phyloP scores from a whole-genome alignment of 35 echinoderm and acorn worm genomes.

The Heliocidaris tuberculata region DNA sequence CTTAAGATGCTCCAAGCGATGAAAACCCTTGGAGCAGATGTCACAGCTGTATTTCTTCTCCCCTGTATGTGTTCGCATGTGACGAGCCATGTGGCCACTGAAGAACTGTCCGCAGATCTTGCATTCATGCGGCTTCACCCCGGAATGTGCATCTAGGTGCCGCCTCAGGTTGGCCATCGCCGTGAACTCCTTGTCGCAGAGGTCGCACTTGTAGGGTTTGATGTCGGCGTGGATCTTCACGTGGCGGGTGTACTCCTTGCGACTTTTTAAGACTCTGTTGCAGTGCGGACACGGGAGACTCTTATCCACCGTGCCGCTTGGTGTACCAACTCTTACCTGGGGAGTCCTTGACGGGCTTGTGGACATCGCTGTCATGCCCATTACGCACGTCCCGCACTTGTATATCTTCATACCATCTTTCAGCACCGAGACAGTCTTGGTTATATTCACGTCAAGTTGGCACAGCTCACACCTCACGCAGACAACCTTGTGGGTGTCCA shows the following conservation, averaged over 20 bases:
- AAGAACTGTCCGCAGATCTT: background rate
- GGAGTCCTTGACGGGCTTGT: background rate
- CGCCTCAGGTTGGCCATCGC: background rate
- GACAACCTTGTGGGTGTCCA: background rate
- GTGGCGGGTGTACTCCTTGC: background rate
- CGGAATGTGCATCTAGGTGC: background rate
- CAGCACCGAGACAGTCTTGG: background rate
- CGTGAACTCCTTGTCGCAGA: background rate
- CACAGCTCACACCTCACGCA: background rate
- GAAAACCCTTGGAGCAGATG: background rate
- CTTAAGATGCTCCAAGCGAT: background rate
- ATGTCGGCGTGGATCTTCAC: background rate
- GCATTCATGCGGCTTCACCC: background rate
- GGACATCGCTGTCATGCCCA: background rate
- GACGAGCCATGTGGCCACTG: background rate
- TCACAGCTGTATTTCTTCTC: constrained; percentile 1
- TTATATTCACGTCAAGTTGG: background rate
- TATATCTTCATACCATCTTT: background rate
- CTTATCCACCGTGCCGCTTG: background rate
- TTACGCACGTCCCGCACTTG: background rate
- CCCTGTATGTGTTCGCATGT: background rate
- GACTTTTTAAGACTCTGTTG: background rate
- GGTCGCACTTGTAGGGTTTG: background rate
- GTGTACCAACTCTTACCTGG: background rate
- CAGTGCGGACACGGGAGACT: background rate